Percentiles rank a stretch among this genome's conserved stretches.
Evolutionary conservation across 64 coral and sea anemone species (phyloP).

Genomic region (Porites australiensis): DNA sequence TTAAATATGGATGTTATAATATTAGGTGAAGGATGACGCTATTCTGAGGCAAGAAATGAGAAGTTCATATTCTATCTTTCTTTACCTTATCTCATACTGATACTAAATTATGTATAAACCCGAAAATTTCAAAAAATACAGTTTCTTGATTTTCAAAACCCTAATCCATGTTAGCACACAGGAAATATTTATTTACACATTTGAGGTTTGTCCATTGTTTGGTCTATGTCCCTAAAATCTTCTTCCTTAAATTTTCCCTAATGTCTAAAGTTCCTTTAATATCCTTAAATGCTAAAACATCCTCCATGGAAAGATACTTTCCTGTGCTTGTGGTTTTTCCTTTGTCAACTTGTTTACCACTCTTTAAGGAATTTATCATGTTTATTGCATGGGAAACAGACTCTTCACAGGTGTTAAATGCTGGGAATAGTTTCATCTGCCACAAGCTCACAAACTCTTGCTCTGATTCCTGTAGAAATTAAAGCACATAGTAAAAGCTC

Average conservation of each 20-base stretch:
- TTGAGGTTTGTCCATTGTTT: too few relatives aligned
- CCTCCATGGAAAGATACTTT: conserved; percentile 86
- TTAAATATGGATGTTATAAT: too few relatives aligned
- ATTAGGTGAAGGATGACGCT: too few relatives aligned
- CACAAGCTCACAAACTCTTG: conserved; percentile 83
- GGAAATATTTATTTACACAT: too few relatives aligned
- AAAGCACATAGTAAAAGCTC: background rate
- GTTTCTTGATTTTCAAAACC: too few relatives aligned
- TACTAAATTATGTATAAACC: too few relatives aligned
- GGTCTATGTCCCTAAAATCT: conserved; percentile 45
- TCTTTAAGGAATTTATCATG: conserved; percentile 69
- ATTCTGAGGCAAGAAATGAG: too few relatives aligned
- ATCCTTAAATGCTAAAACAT: conserved; percentile 86
- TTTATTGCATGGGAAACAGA: conserved; percentile 79
- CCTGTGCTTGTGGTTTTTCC: background rate
- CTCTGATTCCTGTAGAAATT: conserved; percentile 35
- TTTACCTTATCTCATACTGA: too few relatives aligned
- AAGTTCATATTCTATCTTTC: too few relatives aligned
- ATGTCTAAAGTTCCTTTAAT: conserved; percentile 83
- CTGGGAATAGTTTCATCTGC: conserved; percentile 88
- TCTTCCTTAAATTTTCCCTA: conserved; percentile 90
- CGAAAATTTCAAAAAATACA: too few relatives aligned
- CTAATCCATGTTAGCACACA: too few relatives aligned
- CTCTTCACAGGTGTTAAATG: conserved; percentile 59
- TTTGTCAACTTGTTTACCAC: background rate